These are phyloP conservation scores for Sorex maritimensis DNA, from an alignment of 2,797 vertebrate genomes.

Conservation along the genomic window DNA sequence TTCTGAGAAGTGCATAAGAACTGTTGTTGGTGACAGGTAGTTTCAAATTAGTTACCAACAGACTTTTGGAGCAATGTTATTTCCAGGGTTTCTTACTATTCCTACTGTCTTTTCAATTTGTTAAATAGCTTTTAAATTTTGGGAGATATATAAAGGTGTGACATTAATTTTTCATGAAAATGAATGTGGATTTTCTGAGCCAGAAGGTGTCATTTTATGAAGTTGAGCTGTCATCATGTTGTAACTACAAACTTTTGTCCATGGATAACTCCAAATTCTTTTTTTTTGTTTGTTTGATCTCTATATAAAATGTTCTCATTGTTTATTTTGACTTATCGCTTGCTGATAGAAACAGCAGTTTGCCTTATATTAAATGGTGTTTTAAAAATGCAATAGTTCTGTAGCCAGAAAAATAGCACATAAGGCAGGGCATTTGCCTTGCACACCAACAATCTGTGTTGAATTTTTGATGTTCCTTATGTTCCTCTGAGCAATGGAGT, in stretches of 20 bases:
- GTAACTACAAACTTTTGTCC: conserved; percentile 24
- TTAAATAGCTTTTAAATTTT: conserved; percentile 15
- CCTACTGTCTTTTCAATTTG: background rate
- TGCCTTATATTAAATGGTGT: conserved; percentile 66
- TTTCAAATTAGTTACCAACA: background rate
- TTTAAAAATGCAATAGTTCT: background rate
- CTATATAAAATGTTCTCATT: conserved; percentile 51
- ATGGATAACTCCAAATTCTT: conserved; percentile 41
- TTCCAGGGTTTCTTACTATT: background rate
- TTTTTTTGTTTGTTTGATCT: conserved; percentile 23
- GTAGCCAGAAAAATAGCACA: no score
- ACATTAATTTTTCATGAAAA: conserved; percentile 29
- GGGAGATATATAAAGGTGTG: background rate
- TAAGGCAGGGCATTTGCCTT: no score
- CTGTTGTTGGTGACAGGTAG: background rate
- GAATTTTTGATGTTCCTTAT: no score
- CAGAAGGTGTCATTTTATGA: conserved; percentile 63
- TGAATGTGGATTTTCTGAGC: conserved; percentile 14
- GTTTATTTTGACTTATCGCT: conserved; percentile 43
- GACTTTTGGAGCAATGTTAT: background rate
- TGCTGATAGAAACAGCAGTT: conserved; percentile 55
- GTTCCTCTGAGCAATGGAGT: no score
- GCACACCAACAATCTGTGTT: no score
- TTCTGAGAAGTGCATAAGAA: background rate
- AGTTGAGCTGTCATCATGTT: background rate